phyloP scores from a whole-genome alignment of 2,797 vertebrate species.

The Carapus acus region DNA sequence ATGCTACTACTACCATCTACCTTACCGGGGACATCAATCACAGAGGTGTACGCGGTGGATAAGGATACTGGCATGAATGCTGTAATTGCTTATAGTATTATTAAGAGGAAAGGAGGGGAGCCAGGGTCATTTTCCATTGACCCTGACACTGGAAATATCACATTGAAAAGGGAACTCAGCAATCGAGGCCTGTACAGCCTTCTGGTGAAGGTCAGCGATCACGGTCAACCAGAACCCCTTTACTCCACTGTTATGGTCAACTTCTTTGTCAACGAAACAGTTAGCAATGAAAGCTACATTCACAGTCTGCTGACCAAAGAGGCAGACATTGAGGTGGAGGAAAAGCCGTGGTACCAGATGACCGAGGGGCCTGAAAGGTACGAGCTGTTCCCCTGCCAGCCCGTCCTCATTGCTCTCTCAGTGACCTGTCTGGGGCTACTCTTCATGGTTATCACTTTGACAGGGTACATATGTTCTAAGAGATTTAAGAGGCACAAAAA shows the following conservation, averaged over 20 bases:
- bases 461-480: conserved; percentile 85
- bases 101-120: conserved; percentile 89
- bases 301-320: conserved; percentile 88
- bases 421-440: conserved; percentile 84
- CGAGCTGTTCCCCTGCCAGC: conserved; percentile 80
- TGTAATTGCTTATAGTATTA: conserved; percentile 95
- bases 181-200: conserved; percentile 92
- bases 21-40: conserved; percentile 90
- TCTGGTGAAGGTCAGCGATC: conserved; percentile 94
- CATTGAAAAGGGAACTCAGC: conserved; percentile 86
- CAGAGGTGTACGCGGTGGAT: conserved; percentile 96
- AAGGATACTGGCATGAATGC: conserved; percentile 98
- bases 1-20: conserved; percentile 91
- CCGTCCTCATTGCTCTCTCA: conserved; percentile 83
- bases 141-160: conserved; percentile 95
- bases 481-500: conserved; percentile 79
- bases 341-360: conserved; percentile 76
- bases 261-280: conserved; percentile 96
- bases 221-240: conserved; percentile 92
- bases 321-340: conserved; percentile 85
- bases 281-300: conserved; percentile 96
- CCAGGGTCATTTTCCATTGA: conserved; percentile 91
- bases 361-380: conserved; percentile 75
- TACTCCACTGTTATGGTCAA: conserved; percentile 94
- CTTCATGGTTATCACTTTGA: conserved; percentile 79